A percentile compares a stretch with the other conserved stretches of the same genome.
These are phyloP conservation scores for Dendronephthya gigantea DNA, from an alignment of 64 coral and sea anemone genomes.

Conservation along the genomic window DNA sequence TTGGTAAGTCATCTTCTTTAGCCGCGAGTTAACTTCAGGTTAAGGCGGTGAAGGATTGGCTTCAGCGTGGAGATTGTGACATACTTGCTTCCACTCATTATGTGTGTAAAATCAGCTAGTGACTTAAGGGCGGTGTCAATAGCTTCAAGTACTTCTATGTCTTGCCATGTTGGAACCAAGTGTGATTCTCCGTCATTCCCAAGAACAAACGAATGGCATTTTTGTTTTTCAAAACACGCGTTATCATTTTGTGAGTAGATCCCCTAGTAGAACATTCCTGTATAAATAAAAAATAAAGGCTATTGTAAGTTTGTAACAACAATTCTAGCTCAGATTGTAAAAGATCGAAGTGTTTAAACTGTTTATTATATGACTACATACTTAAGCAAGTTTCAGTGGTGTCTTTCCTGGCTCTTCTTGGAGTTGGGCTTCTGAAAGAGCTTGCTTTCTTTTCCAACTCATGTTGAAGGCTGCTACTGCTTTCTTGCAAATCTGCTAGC, in stretches of 20 bases:
- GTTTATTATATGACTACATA: neutral
- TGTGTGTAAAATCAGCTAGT: neutral
- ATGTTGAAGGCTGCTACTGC: slow-evolving; percentile 7
- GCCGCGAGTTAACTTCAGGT: neutral
- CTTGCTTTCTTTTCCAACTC: slow-evolving; percentile 12
- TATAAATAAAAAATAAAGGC: neutral
- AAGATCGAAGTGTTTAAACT: neutral
- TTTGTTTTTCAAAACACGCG: neutral
- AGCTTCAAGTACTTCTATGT: neutral
- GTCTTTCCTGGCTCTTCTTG: neutral
- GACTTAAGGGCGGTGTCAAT: neutral
- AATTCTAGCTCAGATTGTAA: neutral
- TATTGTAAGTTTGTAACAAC: neutral
- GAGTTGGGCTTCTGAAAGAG: neutral
- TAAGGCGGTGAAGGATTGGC: neutral
- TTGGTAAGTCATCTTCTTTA: neutral
- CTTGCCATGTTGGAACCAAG: slow-evolving; percentile 1
- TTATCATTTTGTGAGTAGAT: neutral
- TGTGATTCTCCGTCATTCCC: neutral
- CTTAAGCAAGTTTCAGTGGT: slow-evolving; percentile 14
- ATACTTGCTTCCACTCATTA: slow-evolving; percentile 16
- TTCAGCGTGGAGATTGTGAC: neutral
- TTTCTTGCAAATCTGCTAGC: neutral
- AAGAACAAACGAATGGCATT: neutral
- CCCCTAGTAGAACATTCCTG: slow-evolving; percentile 3